Evolutionary conservation across 2,888 invertebrate genomes (phyloP), one percentile per base, ranked within the genome.

Genomic region (Hartigia nigra): DNA sequence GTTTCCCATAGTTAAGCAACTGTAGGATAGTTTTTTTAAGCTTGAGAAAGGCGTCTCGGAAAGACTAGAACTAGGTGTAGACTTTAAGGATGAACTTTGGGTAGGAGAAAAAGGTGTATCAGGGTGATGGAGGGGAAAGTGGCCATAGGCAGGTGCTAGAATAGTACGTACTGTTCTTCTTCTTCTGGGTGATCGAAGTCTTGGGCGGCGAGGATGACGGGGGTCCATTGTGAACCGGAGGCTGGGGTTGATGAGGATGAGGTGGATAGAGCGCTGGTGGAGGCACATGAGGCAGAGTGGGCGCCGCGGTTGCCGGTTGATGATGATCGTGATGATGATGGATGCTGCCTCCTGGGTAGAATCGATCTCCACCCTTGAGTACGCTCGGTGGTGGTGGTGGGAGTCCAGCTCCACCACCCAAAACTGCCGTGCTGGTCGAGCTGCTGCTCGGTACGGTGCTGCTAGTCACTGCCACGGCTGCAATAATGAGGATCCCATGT

Each of bases 111-210:
- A 23, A 9, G 9, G 55, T 23, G 23, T 55, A 9, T 5, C 55
- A 55, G 55, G 55, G 55, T 55, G 55, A 1, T 0, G 2, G 9
- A 55, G 55, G 23, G 23, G 9, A 55, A 9, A 2, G 55, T 23
- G 1, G 55, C 5, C 23, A 23, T 23, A 55, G 55, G 9, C 55
- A 55, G 55, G 55, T 55, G 72, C 4, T 11, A 9, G 72, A 32
- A 23, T 32, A 77, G 83, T 87, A 91, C 90, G 90, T 90, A 90
- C 92, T 92, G 89, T 91, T 91, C 87, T 91, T 91, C 87, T 91
- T 94, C 92, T 94, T 94, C 93, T 96, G 96, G 87, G 95, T 95
- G 87, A 95, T 94, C 76, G 95, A 93, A 88, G 94, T 94, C 87
- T 93, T 91, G 85, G 92, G 92, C 91, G 93, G 93, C 88, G 92